Evolutionary conservation across 1,140 invertebrate genomes (phyloP).

Genomic region (Calliphora vicina): DNA sequence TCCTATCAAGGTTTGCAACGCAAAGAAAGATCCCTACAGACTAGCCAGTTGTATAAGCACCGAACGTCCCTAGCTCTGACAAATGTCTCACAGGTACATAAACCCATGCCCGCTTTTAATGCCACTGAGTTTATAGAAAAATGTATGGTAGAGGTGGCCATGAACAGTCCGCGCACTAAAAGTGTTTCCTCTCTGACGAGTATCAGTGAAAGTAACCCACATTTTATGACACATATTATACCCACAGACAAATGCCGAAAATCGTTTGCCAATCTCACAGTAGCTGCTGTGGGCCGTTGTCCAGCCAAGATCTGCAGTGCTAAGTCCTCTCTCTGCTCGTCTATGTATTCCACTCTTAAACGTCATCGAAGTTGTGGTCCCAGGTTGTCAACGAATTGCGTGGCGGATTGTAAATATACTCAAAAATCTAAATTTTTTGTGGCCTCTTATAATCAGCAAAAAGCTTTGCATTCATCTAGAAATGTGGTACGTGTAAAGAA

Average conservation of each 20-base stretch:
- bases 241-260: not conserved
- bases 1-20: slow-evolving; percentile 47
- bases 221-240: slow-evolving; percentile 37
- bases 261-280: slow-evolving; percentile 26
- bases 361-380: slow-evolving; percentile 57
- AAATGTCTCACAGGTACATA: slow-evolving; percentile 51
- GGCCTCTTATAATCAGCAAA: slow-evolving; percentile 10
- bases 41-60: slow-evolving; percentile 53
- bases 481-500: not conserved
- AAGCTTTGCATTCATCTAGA: not conserved
- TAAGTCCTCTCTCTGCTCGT: not conserved
- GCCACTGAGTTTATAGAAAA: slow-evolving; percentile 61
- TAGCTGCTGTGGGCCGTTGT: not conserved
- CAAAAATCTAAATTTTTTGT: slow-evolving; percentile 29
- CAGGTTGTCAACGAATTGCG: slow-evolving; percentile 40
- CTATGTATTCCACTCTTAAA: slow-evolving; percentile 40
- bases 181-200: not conserved
- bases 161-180: slow-evolving; percentile 52
- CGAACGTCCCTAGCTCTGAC: slow-evolving; percentile 48
- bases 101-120: slow-evolving; percentile 60
- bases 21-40: slow-evolving; percentile 51
- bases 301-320: not conserved
- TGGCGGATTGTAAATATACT: not conserved
- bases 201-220: not conserved
- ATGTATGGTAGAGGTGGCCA: slow-evolving; percentile 51